phyloP scores from a whole-genome alignment of 2,797 vertebrate genomes.

The Eptatretus atami region DNA sequence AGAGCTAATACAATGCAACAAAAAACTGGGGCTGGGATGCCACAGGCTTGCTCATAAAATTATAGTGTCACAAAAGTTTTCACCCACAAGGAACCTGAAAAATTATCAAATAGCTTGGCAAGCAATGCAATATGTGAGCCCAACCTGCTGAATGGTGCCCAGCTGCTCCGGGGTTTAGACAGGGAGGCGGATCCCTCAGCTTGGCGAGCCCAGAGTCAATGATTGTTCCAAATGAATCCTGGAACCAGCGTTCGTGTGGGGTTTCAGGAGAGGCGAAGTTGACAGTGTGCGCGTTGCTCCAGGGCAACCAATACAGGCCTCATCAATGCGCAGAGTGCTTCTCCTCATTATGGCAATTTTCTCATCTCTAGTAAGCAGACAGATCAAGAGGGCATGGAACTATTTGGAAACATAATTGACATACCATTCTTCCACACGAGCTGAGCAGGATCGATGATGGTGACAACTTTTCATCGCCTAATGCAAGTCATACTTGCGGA shows the following conservation, averaged over 20 bases:
- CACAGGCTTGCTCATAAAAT: too few relatives aligned
- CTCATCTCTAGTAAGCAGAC: constrained; percentile 32
- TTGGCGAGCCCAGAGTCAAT: constrained; percentile 54
- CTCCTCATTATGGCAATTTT: constrained; percentile 93
- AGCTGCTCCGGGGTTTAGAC: constrained; percentile 75
- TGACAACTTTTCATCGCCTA: too few relatives aligned
- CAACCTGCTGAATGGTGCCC: constrained; percentile 84
- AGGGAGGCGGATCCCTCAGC: constrained; percentile 53
- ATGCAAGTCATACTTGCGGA: constrained; percentile 29
- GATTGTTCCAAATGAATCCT: constrained; percentile 62
- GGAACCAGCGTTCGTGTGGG: constrained; percentile 90
- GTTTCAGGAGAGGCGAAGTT: constrained; percentile 68
- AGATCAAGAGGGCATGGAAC: too few relatives aligned
- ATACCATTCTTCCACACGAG: too few relatives aligned
- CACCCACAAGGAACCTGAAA: too few relatives aligned
- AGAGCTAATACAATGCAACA: too few relatives aligned
- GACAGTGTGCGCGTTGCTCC: constrained; percentile 75
- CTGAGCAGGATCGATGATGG: too few relatives aligned
- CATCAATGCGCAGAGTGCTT: constrained; percentile 91
- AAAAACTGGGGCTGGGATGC: too few relatives aligned
- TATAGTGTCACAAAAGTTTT: too few relatives aligned
- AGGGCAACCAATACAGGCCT: constrained; percentile 80
- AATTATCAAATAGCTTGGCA: too few relatives aligned
- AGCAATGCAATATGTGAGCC: background rate
- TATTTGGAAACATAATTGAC: too few relatives aligned